Evolutionary conservation across 2,888 invertebrate species (phyloP).

Genomic region (Drosophila leonis): DNA sequence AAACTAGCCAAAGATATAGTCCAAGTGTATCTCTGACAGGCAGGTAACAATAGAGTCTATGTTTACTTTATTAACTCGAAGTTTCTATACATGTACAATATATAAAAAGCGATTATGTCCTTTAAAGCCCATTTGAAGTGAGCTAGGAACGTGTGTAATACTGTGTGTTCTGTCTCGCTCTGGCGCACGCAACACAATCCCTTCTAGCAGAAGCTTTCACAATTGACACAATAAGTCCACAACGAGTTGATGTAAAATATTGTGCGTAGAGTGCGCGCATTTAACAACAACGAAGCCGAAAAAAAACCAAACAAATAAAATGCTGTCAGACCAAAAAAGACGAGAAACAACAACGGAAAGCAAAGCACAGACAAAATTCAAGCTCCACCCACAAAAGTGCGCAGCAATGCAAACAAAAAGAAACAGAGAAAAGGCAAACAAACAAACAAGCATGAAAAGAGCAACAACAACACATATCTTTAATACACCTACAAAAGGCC

Average conservation of each 20-base stretch:
- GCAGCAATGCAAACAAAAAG: slow-evolving; percentile 16
- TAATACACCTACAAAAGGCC: slow-evolving; percentile 27
- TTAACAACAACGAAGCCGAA: slow-evolving; percentile 47
- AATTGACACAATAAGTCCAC: slow-evolving; percentile 20
- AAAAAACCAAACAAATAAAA: slow-evolving; percentile 30
- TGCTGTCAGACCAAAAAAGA: slow-evolving; percentile 19
- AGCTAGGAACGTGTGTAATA: neutral
- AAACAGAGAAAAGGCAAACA: slow-evolving; percentile 2
- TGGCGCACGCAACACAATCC: slow-evolving; percentile 6
- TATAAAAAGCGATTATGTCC: neutral
- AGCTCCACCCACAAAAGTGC: slow-evolving; percentile 64
- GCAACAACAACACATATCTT: slow-evolving; percentile 13
- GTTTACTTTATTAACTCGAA: neutral
- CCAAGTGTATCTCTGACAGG: neutral
- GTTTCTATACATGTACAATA: neutral
- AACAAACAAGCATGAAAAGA: neutral
- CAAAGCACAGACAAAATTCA: slow-evolving; percentile 14
- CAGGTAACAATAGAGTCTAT: neutral
- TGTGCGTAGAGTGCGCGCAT: slow-evolving; percentile 29
- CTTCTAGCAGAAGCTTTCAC: slow-evolving; percentile 8
- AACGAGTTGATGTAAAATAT: slow-evolving; percentile 31
- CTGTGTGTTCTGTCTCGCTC: neutral
- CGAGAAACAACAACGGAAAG: slow-evolving; percentile 3
- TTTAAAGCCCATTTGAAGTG: neutral
- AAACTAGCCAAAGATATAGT: neutral